Base-by-base conservation (phyloP, 2,113 vertebrate genomes). In the Syngnathus scovelli region DNA sequence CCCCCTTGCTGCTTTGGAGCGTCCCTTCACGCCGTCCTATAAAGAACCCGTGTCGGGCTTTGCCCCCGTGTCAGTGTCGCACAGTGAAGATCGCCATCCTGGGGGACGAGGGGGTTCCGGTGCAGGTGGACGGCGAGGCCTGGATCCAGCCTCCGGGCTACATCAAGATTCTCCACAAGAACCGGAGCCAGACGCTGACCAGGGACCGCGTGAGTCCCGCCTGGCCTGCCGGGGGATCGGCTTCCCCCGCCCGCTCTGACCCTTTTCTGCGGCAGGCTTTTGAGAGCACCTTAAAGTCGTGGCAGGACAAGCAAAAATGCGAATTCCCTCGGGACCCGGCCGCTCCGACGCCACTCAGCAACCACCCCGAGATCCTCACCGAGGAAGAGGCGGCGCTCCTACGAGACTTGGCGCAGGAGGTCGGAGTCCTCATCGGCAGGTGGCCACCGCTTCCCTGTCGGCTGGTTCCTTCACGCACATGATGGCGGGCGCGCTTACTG, bases 101-200 rank as follows among this genome's bases (percentile, higher is more conserved):
- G 48, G 97, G 96, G 1, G 96, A 96, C 10, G 96, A 98, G 68
- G 96, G 96, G 0, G 95, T 99, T 16, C 97, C 97, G 0, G 97
- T 99, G 33, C 97, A 99, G 90, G 97, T 99, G 85, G 96, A 99
- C 2, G 97, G 97, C n/a, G 97, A 99, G 82, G 97, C 97, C 16
- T 99, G 96, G 97, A 83, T 99, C 68, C 97, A 99, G 66, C 94
- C 95, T 1, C 97, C 97, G 0, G 97, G 97, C 4, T 98, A 94
- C 86, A 98, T 99, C 62, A 92, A 93, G 67, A 99, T 99, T 64
- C 76, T 95, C 71, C 97, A 99, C 88, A 99, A 98, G 91, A 99
- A 99, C 89, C 93, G 97, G 61, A 94, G 95, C 0, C 97, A 98
- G 84, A 98, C 94, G 0, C 92, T 99, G 62, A 99, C 96, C 64